Evolutionary conservation across 2,113 vertebrate species (phyloP).

Genomic region (Motacilla tschutschensis): DNA sequence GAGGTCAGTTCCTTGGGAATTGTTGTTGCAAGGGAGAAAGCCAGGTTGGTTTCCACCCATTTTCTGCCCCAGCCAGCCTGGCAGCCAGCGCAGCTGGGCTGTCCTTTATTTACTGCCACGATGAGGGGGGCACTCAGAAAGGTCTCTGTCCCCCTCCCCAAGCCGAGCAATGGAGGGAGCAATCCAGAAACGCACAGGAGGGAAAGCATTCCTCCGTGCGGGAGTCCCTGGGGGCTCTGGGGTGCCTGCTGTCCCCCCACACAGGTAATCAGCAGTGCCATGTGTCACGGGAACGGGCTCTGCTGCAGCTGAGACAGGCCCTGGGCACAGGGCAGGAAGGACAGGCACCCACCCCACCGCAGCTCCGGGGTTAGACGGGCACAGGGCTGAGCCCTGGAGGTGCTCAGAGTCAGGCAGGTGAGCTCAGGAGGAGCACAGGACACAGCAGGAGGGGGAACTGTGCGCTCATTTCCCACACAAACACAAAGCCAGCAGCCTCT

Average conservation of each 20-base stretch:
- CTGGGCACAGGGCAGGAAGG: background rate
- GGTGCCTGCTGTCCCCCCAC: background rate
- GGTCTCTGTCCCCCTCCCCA: background rate
- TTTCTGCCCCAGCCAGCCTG: background rate
- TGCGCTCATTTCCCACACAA: rapidly evolving
- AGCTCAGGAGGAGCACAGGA: background rate
- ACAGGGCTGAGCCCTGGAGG: rapidly evolving
- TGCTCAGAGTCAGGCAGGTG: rapidly evolving
- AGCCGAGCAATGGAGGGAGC: background rate
- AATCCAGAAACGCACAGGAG: background rate
- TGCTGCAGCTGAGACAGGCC: rapidly evolving
- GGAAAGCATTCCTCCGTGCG: background rate
- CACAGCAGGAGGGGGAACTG: rapidly evolving
- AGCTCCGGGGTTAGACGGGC: background rate
- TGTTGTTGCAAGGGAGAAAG: background rate
- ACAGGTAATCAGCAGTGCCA: background rate
- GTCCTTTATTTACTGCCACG: background rate
- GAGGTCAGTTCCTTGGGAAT: background rate
- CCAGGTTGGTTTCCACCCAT: background rate
- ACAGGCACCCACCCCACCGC: rapidly evolving
- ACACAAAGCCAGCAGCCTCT: background rate
- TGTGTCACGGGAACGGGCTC: background rate
- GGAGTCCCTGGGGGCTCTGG: background rate
- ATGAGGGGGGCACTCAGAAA: background rate
- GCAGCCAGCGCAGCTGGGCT: background rate